Evolutionary conservation across 2,797 vertebrate genomes (phyloP).

Genomic region (Moxostoma hubbsi): DNA sequence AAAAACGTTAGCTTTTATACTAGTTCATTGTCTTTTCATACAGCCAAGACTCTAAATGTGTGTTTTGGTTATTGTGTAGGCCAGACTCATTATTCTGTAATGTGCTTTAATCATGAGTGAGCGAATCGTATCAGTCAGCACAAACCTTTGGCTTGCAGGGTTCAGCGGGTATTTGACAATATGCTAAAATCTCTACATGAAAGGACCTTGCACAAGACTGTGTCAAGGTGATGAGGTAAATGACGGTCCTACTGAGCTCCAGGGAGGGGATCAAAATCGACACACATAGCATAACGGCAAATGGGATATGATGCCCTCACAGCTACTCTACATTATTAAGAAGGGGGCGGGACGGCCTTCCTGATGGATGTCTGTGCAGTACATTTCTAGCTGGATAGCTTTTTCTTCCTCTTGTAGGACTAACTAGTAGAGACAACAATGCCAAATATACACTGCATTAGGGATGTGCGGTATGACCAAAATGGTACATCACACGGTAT

Average conservation of each 20-base stretch:
- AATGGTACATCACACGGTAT: too few species aligned
- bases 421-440: constrained; percentile 47
- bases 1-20: constrained; percentile 22
- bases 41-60: constrained; percentile 30
- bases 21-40: neutral
- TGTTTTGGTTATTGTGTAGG: constrained; percentile 25
- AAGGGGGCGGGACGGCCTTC: constrained; percentile 25
- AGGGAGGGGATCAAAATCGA: constrained; percentile 52
- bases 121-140: constrained; percentile 55
- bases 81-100: constrained; percentile 51
- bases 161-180: constrained; percentile 58
- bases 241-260: constrained; percentile 47
- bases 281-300: constrained; percentile 53
- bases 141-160: constrained; percentile 50
- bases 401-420: constrained; percentile 33
- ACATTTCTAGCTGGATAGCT: constrained; percentile 28
- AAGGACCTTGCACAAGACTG: constrained; percentile 46
- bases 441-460: constrained; percentile 32
- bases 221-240: constrained; percentile 59
- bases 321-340: constrained; percentile 54
- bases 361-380: constrained; percentile 53
- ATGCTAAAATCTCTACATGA: constrained; percentile 51
- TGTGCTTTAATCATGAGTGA: constrained; percentile 59
- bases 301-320: constrained; percentile 53
- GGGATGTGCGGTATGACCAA: too few species aligned